These are phyloP conservation scores for Symphodus melops DNA, from an alignment of 2,113 vertebrate species.

Conservation along the genomic window DNA sequence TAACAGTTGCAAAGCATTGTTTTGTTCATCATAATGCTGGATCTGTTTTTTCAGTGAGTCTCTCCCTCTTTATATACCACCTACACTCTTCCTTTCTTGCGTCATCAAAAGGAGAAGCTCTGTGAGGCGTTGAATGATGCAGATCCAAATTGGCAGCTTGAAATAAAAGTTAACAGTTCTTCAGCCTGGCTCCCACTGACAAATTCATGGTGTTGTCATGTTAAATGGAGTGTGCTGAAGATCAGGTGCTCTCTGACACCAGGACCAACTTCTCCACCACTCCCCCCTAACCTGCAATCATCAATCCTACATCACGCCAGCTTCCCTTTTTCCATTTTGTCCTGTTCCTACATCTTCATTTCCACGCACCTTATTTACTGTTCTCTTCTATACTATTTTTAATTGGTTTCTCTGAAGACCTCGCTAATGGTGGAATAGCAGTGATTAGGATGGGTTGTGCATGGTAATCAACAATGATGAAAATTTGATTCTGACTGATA, in stretches of 20 bases:
- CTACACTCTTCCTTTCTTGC: conserved; percentile 50
- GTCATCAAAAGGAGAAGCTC: conserved; percentile 54
- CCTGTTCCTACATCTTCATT: conserved; percentile 52
- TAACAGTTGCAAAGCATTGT: conserved; percentile 34
- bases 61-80: conserved; percentile 30
- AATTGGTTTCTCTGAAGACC: not conserved
- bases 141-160: conserved; percentile 72
- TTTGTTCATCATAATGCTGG: conserved; percentile 30
- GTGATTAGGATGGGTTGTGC: not conserved
- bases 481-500: not conserved
- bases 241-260: conserved; percentile 69
- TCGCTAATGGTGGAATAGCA: not conserved
- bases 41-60: conserved; percentile 30
- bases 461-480: not conserved
- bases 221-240: conserved; percentile 70
- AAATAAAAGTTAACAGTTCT: conserved; percentile 74
- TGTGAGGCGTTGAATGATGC: conserved; percentile 62
- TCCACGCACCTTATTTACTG: conserved; percentile 44
- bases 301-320: conserved; percentile 23
- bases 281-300: conserved; percentile 29
- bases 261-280: conserved; percentile 44
- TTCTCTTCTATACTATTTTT: conserved; percentile 10
- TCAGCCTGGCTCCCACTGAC: conserved; percentile 64
- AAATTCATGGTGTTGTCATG: conserved; percentile 64
- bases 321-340: conserved; percentile 49